A percentile compares a stretch with the other conserved stretches of the same genome.
phyloP scores from a whole-genome alignment of 2,113 vertebrate genomes.

The Poicephalus meyeri region DNA sequence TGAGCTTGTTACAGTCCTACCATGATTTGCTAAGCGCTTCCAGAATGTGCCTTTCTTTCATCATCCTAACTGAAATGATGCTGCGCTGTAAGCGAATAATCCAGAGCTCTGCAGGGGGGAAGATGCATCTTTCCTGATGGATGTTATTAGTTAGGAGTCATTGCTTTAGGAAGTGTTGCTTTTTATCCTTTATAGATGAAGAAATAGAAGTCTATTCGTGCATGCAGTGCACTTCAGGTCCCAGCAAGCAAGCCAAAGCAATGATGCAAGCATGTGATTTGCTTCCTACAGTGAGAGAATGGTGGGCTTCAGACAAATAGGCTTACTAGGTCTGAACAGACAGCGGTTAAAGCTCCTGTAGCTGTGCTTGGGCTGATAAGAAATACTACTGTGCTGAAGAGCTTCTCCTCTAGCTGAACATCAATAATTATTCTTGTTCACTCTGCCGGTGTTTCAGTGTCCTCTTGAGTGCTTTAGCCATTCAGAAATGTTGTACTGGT shows the following conservation, averaged over 20 bases:
- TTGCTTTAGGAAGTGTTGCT: neutral
- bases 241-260: neutral
- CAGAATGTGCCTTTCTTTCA: neutral
- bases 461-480: accelerated
- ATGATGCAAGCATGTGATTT: neutral
- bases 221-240: neutral
- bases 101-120: neutral
- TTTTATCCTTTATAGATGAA: neutral
- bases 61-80: neutral
- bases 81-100: neutral
- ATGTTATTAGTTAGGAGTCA: neutral
- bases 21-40: neutral
- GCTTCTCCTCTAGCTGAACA: neutral
- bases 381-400: neutral
- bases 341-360: neutral
- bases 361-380: neutral
- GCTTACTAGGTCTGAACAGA: neutral
- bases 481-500: neutral
- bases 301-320: neutral
- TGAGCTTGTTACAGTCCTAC: neutral
- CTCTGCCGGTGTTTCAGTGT: neutral
- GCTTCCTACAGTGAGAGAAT: neutral
- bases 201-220: neutral
- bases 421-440: neutral
- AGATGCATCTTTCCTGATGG: neutral